Conservation (phyloP, 2,888 invertebrate genomes). For the Dicyrtoma fusca region DNA sequence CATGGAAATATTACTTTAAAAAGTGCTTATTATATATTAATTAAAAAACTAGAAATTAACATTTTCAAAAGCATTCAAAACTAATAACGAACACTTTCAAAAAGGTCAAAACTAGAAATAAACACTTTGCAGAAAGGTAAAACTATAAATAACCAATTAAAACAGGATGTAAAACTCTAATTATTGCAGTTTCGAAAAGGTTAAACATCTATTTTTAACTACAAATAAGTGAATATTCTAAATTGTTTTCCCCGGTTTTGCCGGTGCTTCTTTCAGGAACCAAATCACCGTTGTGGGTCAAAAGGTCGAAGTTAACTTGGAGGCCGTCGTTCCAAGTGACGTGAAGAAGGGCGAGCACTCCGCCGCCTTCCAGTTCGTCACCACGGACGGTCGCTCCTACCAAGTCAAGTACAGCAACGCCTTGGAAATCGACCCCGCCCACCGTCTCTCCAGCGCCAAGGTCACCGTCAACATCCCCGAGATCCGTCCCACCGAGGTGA, state of each 20-base stretch:
- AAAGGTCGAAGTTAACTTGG: constrained; percentile 18
- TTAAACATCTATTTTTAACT: too few species aligned
- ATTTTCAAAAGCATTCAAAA: too few species aligned
- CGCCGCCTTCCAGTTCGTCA: neutral
- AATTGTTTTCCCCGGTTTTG: too few species aligned
- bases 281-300: constrained; percentile 26
- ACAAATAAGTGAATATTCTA: too few species aligned
- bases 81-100: too few species aligned
- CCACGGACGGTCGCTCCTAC: neutral
- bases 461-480: neutral
- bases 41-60: too few species aligned
- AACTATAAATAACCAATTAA: too few species aligned
- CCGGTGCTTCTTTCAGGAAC: constrained; percentile 30
- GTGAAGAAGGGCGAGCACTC: constrained; percentile 21
- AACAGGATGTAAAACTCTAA: neutral
- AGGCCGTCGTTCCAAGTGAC: constrained; percentile 21
- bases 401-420: constrained; percentile 25
- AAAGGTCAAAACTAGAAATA: too few species aligned
- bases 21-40: too few species aligned
- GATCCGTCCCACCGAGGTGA: neutral
- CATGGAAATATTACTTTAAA: too few species aligned
- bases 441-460: constrained; percentile 1
- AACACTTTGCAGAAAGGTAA: too few species aligned
- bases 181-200: too few species aligned
- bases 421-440: neutral